Evolutionary conservation across 2,888 invertebrate species (phyloP).

Genomic region (Troides helena): DNA sequence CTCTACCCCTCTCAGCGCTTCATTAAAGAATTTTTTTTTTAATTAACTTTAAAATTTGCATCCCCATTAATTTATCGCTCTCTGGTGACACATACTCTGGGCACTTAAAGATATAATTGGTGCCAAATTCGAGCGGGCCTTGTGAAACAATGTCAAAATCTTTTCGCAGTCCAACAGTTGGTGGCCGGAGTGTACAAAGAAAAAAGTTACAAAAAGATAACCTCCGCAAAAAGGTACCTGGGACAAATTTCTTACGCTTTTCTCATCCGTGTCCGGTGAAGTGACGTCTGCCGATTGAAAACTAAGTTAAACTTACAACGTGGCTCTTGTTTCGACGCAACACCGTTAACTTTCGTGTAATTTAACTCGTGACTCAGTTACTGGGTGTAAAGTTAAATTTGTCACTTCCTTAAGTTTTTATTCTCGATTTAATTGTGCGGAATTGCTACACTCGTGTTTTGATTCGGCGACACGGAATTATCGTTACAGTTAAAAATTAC

Average conservation of each 20-base stretch:
- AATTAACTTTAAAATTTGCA: background rate
- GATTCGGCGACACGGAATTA: slow-evolving; percentile 44
- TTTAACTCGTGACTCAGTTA: slow-evolving; percentile 11
- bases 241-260: slow-evolving; percentile 76
- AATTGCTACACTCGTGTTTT: slow-evolving; percentile 71
- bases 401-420: slow-evolving; percentile 53
- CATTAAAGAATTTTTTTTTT: background rate
- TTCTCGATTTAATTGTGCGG: slow-evolving; percentile 69
- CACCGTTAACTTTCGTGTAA: slow-evolving; percentile 29
- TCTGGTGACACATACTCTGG: slow-evolving; percentile 40
- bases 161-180: slow-evolving; percentile 64
- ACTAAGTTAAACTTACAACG: background rate
- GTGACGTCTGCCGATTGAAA: slow-evolving; percentile 28
- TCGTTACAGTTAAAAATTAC: slow-evolving; percentile 19
- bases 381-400: slow-evolving; percentile 32
- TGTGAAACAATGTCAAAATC: slow-evolving; percentile 70
- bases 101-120: slow-evolving; percentile 63
- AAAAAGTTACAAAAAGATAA: slow-evolving; percentile 45
- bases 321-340: slow-evolving; percentile 13
- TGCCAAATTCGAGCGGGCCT: slow-evolving; percentile 62
- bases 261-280: slow-evolving; percentile 49
- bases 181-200: slow-evolving; percentile 44
- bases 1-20: background rate
- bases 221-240: slow-evolving; percentile 49
- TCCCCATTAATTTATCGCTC: slow-evolving; percentile 10